phyloP scores from a whole-genome alignment of 2,113 vertebrate genomes.

The Hiodon alosoides region DNA sequence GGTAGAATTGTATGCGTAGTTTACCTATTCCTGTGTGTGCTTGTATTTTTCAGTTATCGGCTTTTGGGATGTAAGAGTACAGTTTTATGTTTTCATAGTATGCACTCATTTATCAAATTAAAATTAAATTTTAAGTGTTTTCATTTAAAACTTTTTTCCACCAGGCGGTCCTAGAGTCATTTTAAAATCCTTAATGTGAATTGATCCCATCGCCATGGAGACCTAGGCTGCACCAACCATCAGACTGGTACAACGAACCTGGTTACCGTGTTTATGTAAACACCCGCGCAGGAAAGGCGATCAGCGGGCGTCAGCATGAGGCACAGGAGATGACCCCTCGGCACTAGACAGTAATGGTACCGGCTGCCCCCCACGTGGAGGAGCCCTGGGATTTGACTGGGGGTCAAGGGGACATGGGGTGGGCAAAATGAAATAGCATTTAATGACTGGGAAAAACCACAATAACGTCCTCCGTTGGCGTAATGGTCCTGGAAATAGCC shows the following conservation, averaged over 20 bases:
- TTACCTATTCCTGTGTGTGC: not conserved
- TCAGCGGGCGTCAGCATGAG: too few relatives aligned
- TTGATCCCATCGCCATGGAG: not conserved
- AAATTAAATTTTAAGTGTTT: not conserved
- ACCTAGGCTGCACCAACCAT: not conserved
- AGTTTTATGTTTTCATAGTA: not conserved
- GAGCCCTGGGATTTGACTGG: conserved; percentile 10
- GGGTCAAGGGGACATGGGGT: conserved; percentile 25
- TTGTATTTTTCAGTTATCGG: not conserved
- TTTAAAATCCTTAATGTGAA: too few relatives aligned
- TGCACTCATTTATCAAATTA: not conserved
- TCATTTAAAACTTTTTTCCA: not conserved
- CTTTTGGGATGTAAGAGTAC: not conserved
- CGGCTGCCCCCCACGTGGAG: not conserved
- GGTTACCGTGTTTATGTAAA: not conserved
- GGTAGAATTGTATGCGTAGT: not conserved
- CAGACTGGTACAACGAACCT: not conserved
- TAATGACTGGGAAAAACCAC: conserved; percentile 28
- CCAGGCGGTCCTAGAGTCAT: not conserved
- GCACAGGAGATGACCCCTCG: too few relatives aligned
- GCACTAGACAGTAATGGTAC: not conserved
- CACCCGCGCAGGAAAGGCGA: too few relatives aligned
- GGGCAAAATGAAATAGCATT: conserved; percentile 20
- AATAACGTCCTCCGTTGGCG: conserved; percentile 32
- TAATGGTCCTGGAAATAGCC: conserved; percentile 32